Evolutionary conservation across 2,888 invertebrate species (phyloP).

Genomic region (Pocota personata): DNA sequence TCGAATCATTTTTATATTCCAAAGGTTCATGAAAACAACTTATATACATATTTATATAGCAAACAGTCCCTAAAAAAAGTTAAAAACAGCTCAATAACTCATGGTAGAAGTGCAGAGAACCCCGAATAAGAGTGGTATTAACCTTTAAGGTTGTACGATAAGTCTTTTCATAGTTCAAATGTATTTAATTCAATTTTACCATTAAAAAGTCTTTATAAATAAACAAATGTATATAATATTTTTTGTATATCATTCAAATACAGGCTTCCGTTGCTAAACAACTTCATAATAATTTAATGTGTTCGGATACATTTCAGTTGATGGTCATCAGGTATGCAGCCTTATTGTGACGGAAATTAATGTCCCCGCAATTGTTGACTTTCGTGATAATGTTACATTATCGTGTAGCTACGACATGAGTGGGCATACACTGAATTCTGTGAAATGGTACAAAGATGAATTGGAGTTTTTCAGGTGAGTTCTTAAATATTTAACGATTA

Average conservation of each 20-base stretch:
- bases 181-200: neutral
- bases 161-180: neutral
- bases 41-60: too few relatives aligned
- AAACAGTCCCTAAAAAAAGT: too few relatives aligned
- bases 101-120: neutral
- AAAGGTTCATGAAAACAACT: too few relatives aligned
- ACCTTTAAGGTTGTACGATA: too few relatives aligned
- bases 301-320: slow-evolving; percentile 46
- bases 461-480: slow-evolving; percentile 81
- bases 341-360: slow-evolving; percentile 78
- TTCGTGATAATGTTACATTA: slow-evolving; percentile 79
- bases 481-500: neutral
- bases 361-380: slow-evolving; percentile 80
- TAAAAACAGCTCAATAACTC: too few relatives aligned
- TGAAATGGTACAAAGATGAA: slow-evolving; percentile 82
- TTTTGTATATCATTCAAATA: neutral
- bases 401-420: slow-evolving; percentile 81
- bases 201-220: neutral
- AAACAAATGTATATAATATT: neutral
- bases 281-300: neutral
- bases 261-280: neutral
- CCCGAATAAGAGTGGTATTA: neutral
- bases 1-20: too few relatives aligned
- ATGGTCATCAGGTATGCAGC: slow-evolving; percentile 58
- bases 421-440: slow-evolving; percentile 81